phyloP scores from a whole-genome alignment of 2,113 vertebrate genomes.

The Thunnus maccoyii region DNA sequence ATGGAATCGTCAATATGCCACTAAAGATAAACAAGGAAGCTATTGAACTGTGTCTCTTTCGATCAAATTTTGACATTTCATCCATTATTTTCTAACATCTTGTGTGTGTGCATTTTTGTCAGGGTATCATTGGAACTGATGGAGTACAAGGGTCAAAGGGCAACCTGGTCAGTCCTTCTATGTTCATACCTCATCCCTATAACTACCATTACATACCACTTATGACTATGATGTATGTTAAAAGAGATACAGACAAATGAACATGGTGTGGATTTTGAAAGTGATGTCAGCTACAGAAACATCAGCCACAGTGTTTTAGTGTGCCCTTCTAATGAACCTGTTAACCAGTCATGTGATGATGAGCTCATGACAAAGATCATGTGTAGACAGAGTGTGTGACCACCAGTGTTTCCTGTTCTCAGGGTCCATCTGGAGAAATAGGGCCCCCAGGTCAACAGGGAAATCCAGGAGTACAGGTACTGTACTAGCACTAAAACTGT shows the following conservation, averaged over 20 bases:
- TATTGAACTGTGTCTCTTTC: constrained; percentile 1
- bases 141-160: constrained; percentile 91
- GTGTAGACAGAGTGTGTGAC: constrained; percentile 16
- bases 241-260: background rate
- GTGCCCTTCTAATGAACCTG: background rate
- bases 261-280: background rate
- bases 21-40: constrained; percentile 30
- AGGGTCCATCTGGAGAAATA: constrained; percentile 91
- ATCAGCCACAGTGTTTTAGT: background rate
- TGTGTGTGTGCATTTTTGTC: constrained; percentile 36
- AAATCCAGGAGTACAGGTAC: constrained; percentile 91
- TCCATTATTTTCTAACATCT: constrained; percentile 10
- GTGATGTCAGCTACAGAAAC: background rate
- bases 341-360: constrained; percentile 7
- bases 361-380: constrained; percentile 7
- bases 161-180: constrained; percentile 85
- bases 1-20: constrained; percentile 22
- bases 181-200: background rate
- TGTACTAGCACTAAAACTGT: background rate
- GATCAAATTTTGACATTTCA: constrained; percentile 7
- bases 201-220: background rate
- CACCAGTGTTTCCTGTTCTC: constrained; percentile 29
- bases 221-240: background rate
- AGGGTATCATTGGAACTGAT: constrained; percentile 89
- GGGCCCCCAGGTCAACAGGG: constrained; percentile 94